phyloP scores from a whole-genome alignment of 2,113 vertebrate genomes.

The Catagonus wagneri region DNA sequence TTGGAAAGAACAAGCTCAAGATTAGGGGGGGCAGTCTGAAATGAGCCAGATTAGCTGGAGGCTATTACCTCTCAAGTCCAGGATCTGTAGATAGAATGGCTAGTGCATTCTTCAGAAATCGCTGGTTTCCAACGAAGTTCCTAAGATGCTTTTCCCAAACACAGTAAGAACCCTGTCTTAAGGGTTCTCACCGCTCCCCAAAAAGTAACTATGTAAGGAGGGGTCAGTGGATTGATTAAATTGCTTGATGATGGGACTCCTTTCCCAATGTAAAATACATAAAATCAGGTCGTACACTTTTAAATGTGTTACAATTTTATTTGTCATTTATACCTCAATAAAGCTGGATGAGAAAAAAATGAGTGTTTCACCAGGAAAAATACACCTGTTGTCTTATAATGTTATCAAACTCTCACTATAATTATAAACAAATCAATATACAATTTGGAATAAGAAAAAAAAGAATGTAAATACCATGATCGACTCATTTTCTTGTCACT shows the following conservation, averaged over 20 bases:
- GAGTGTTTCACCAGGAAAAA: slow-evolving; percentile 21
- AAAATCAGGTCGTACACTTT: not conserved
- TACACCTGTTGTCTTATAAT: slow-evolving; percentile 26
- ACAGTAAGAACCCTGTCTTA: not conserved
- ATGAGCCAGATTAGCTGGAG: too few species aligned
- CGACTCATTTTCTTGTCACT: not conserved
- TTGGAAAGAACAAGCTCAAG: too few species aligned
- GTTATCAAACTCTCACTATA: slow-evolving; percentile 63
- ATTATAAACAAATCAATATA: slow-evolving; percentile 65
- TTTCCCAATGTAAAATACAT: not conserved
- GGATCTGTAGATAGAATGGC: too few species aligned
- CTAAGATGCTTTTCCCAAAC: too few species aligned
- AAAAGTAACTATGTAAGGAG: not conserved
- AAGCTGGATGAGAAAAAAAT: not conserved
- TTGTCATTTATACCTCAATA: slow-evolving; percentile 20
- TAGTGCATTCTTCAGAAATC: too few species aligned
- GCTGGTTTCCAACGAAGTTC: too few species aligned
- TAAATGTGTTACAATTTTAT: slow-evolving; percentile 23
- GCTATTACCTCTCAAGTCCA: too few species aligned
- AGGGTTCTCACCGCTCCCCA: not conserved
- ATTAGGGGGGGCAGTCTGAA: too few species aligned
- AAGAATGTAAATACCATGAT: slow-evolving; percentile 53
- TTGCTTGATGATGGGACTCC: not conserved
- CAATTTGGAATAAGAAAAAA: slow-evolving; percentile 51
- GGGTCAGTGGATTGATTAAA: not conserved